These are phyloP conservation scores for Dallia pectoralis DNA, from an alignment of 2,797 vertebrate genomes.

Conservation along the genomic window DNA sequence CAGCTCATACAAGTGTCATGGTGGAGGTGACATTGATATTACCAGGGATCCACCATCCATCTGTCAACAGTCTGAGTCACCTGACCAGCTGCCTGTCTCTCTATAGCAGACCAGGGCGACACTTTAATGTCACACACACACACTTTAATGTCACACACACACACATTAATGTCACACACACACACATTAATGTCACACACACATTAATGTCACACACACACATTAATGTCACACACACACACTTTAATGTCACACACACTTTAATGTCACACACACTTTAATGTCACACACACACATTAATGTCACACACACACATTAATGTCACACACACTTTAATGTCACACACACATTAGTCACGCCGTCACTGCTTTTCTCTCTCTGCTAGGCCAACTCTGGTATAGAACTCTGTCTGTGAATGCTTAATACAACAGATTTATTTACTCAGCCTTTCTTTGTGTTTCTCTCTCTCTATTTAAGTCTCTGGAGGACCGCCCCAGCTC, in stretches of 20 bases:
- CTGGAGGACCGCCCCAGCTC: constrained; percentile 95
- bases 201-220: no score
- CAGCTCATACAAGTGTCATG: neutral
- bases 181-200: no score
- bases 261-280: no score
- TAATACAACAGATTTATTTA: neutral
- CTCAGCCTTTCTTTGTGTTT: neutral
- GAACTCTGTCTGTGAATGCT: neutral
- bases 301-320: no score
- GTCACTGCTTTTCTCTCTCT: neutral
- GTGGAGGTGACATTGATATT: constrained; percentile 9
- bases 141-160: no score
- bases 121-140: neutral
- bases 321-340: neutral
- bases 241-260: no score
- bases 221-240: no score
- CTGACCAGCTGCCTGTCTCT: constrained; percentile 54
- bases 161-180: no score
- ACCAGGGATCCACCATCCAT: constrained; percentile 53
- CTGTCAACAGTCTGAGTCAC: constrained; percentile 60
- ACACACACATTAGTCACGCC: neutral
- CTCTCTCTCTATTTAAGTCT: constrained; percentile 67
- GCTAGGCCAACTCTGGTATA: neutral
- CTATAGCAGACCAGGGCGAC: neutral
- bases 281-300: no score